Evolutionary conservation across 2,888 invertebrate genomes (phyloP), one percentile per base, ranked within the genome.

Genomic region (Meghimatium bilineatum): DNA sequence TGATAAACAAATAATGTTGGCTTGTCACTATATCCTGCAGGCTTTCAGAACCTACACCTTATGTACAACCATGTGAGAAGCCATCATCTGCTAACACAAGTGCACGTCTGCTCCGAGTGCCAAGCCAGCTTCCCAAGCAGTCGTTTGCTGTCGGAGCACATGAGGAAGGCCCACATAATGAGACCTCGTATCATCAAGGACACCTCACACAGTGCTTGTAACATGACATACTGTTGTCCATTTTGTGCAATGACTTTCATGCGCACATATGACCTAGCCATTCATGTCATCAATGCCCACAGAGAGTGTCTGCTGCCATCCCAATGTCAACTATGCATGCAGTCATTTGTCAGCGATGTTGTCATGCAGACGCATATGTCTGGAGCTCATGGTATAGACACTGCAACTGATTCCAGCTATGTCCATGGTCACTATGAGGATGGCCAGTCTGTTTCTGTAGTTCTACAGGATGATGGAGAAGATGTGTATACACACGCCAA

Each of bases 41-140:
- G 84, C 26, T 84, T 72, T 52, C 84, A 84, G 75, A 80, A 67
- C 52, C 26, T 84, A 32, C 80, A 84, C 38, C 38, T 75, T 1
- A 84, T 84, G 84, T 84, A 84, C 69, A 84, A 80, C 75, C 84
- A 84, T 49, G 84, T 84, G 17, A 36, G 84, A 29, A 80, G 10
- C 38, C 84, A 84, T 6, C 84, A 84, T 69, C 80, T 84, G 14
- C 75, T 67, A 74, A 84, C 84, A 38, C 80, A 84, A 36, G 56
- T 63, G 0, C 74, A 72, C n/a, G 23, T 79, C n/a, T 83, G 83
- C 67, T 80, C 84, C 10, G 80, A 84, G 38, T 84, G 84, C 36
- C 84, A 80, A 29, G 23, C 23, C 32, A 80, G 66, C 32, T 84
- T 84, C 52, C 74, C 80, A 6, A 60, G 67, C 20, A 76, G 32